Percentiles rank a stretch among this genome's conserved stretches.
These are phyloP conservation scores for Quadroppia sp. DNA, from an alignment of 2,888 invertebrate species.

Conservation along the genomic window DNA sequence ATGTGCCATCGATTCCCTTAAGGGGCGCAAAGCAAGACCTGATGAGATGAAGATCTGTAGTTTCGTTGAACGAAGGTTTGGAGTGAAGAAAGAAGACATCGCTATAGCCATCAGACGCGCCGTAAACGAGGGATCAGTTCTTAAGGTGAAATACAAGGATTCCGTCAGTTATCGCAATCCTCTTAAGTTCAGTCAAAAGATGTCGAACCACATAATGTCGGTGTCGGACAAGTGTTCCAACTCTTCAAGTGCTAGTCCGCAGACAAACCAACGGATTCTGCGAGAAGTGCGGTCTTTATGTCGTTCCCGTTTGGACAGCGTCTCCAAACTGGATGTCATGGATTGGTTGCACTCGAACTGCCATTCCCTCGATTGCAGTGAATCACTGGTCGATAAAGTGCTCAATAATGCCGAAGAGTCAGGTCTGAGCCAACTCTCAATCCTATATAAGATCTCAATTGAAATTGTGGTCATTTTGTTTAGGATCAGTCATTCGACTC, in stretches of 20 bases:
- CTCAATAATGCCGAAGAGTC: neutral
- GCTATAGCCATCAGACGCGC: constrained; percentile 59
- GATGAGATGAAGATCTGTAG: constrained; percentile 77
- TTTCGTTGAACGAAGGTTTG: constrained; percentile 70
- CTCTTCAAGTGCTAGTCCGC: constrained; percentile 64
- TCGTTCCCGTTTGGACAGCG: constrained; percentile 55
- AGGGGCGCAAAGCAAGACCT: constrained; percentile 76
- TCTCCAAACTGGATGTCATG: constrained; percentile 65
- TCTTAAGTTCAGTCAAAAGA: constrained; percentile 56
- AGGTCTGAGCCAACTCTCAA: neutral
- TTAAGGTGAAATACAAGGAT: constrained; percentile 80
- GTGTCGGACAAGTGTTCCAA: neutral
- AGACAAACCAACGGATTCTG: constrained; percentile 58
- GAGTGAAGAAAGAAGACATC: constrained; percentile 68
- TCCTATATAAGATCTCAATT: neutral
- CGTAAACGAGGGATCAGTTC: constrained; percentile 60
- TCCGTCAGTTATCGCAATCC: constrained; percentile 78
- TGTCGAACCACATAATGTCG: constrained; percentile 26
- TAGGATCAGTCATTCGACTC: constrained; percentile 62
- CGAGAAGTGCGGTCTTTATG: constrained; percentile 6
- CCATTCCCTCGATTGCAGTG: neutral
- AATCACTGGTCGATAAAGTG: neutral
- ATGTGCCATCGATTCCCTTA: constrained; percentile 77
- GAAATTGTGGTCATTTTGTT: neutral
- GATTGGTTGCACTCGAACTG: constrained; percentile 55